Conservation (phyloP, 2,888 invertebrate species). For the Poecilus cupreus region DNA sequence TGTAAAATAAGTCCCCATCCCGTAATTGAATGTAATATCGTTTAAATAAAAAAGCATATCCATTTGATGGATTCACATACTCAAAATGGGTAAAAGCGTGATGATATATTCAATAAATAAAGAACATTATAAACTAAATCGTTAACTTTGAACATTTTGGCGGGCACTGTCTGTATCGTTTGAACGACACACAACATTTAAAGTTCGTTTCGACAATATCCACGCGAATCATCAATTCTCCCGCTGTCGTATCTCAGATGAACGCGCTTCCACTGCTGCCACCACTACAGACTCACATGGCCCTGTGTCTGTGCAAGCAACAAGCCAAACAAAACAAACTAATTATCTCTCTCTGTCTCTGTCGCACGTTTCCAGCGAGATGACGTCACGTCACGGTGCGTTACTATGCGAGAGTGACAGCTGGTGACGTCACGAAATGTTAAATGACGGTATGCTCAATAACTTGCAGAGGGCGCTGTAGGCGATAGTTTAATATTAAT, state of each 20-base stretch:
- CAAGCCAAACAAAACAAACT: slow-evolving; percentile 41
- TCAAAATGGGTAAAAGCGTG: too few relatives aligned
- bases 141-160: slow-evolving; percentile 20
- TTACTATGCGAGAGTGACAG: not conserved
- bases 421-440: slow-evolving; percentile 9
- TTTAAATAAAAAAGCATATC: too few relatives aligned
- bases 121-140: not conserved
- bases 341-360: slow-evolving; percentile 7
- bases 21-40: too few relatives aligned
- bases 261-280: not conserved
- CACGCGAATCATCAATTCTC: slow-evolving; percentile 37
- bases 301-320: not conserved
- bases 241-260: slow-evolving; percentile 7
- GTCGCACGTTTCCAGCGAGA: not conserved
- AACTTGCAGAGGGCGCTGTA: too few relatives aligned
- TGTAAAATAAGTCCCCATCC: too few relatives aligned
- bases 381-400: not conserved
- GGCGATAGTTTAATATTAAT: too few relatives aligned
- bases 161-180: not conserved
- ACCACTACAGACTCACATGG: slow-evolving; percentile 3
- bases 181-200: slow-evolving; percentile 24
- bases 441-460: too few relatives aligned
- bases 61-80: too few relatives aligned
- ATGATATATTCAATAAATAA: too few relatives aligned
- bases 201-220: slow-evolving; percentile 38